Base-by-base conservation (phyloP, 2,888 invertebrate genomes). In the Leucophora obtusa region DNA sequence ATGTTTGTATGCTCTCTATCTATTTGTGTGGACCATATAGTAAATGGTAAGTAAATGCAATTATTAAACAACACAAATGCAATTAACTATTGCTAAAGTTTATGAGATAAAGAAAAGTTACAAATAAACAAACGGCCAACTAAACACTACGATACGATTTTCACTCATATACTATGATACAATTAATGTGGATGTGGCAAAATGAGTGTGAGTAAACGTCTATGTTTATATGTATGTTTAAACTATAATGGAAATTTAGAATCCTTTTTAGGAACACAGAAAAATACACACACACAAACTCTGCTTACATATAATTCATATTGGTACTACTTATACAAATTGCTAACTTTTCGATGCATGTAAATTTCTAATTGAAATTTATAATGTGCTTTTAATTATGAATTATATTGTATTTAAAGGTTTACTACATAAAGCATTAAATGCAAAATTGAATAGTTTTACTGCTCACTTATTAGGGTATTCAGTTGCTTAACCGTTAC, bases 81-180 rank as follows among this genome's bases (percentile, higher is more conserved):
- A 70, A 76, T 70, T 70, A 70, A 65, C 63, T 63, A 33, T 70
- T 50, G 24, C 51, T 53, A 63, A 35, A 63, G 51, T 33, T 70
- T 47, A 56, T 69, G 2, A 38, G 51, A 58, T 50, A 54, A 62
- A 17, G n/a, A 11, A 50, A 15, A 60, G 56, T 0, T 58, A 54
- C 28, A 33, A 62, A 18, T 43, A 11, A 18, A n/a, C 5, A 56
- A 56, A 56, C 33, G 51, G 35, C 28, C 56, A 56, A 28, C 56
- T 14, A 28, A 56, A 56, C 5, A 21, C 2, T 21, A 21, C 21
- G 4, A 21, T 21, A 21, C 21, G 28, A 15, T 56, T 1, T 28
- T 28, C 4, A 2, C 1, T 28, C 4, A 56, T n/a, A 56, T 4
- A 21, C n/a, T 56, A 28, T 56, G n/a, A n/a, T 28, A 28, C n/a